Evolutionary conservation across 2,888 invertebrate genomes (phyloP).

Genomic region (Actias luna): DNA sequence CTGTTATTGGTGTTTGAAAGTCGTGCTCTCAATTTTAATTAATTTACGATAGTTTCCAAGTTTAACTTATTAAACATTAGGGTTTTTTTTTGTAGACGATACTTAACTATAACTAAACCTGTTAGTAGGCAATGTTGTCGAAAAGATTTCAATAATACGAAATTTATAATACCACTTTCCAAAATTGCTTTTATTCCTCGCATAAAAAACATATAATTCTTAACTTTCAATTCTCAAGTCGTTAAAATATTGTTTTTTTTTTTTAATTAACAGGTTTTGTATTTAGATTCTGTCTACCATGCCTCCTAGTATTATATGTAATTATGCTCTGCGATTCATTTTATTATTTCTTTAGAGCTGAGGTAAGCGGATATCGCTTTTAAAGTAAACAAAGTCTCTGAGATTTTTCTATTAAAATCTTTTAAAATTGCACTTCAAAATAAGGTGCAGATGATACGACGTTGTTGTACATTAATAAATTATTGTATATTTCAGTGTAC

Average conservation of each 20-base stretch:
- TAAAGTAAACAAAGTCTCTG: not conserved
- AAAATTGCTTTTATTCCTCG: too few relatives aligned
- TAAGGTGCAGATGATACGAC: not conserved
- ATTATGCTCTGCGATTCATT: not conserved
- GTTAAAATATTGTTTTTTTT: too few relatives aligned
- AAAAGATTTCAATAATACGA: too few relatives aligned
- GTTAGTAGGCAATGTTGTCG: too few relatives aligned
- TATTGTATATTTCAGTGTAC: not conserved
- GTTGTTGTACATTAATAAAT: not conserved
- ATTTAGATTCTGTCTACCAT: too few relatives aligned
- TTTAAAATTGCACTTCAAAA: not conserved
- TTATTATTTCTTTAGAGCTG: not conserved
- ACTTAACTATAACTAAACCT: too few relatives aligned
- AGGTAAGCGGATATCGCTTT: not conserved
- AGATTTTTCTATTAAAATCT: not conserved
- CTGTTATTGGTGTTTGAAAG: not conserved
- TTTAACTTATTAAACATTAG: not conserved
- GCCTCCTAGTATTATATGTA: too few relatives aligned
- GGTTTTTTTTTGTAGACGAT: not conserved
- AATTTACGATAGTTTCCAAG: not conserved
- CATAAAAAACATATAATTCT: too few relatives aligned
- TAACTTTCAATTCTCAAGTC: too few relatives aligned
- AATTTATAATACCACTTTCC: too few relatives aligned
- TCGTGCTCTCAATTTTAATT: not conserved
- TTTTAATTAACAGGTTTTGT: too few relatives aligned